Percentiles rank a stretch among this genome's conserved stretches.
phyloP scores from a whole-genome alignment of 1,140 invertebrate species.

The Pissodes strobi region DNA sequence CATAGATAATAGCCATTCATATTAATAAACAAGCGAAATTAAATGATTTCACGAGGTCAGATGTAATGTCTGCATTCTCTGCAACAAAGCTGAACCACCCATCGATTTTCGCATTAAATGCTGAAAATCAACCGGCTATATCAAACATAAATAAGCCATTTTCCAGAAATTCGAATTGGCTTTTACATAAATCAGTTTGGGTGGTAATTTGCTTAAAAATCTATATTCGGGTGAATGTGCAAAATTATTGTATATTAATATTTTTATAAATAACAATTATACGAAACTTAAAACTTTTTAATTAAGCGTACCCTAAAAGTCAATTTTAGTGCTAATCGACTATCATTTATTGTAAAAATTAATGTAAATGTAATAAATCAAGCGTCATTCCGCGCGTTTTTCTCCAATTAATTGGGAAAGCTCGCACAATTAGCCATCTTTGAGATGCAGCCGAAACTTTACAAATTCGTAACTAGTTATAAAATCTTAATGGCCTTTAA shows the following conservation, averaged over 20 bases:
- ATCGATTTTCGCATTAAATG: constrained; percentile 25
- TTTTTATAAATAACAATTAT: too few relatives aligned
- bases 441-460: too few relatives aligned
- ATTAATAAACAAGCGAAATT: constrained; percentile 11
- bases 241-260: too few relatives aligned
- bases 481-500: not conserved
- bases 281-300: too few relatives aligned
- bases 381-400: too few relatives aligned
- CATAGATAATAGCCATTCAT: constrained; percentile 11
- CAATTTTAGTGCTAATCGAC: too few relatives aligned
- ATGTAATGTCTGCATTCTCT: constrained; percentile 8
- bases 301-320: too few relatives aligned
- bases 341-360: too few relatives aligned
- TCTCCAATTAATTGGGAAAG: too few relatives aligned
- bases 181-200: constrained; percentile 14
- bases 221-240: constrained; percentile 3
- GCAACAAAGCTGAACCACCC: constrained; percentile 10
- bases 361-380: too few relatives aligned
- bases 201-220: constrained; percentile 6
- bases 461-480: not conserved
- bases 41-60: constrained; percentile 19
- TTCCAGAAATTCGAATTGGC: constrained; percentile 15
- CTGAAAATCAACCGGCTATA: constrained; percentile 9
- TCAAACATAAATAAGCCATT: constrained; percentile 26
- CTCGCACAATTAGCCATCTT: too few relatives aligned